These are phyloP conservation scores for Tauraco hartlaubi DNA, from an alignment of 2,797 vertebrate species.

Conservation along the genomic window DNA sequence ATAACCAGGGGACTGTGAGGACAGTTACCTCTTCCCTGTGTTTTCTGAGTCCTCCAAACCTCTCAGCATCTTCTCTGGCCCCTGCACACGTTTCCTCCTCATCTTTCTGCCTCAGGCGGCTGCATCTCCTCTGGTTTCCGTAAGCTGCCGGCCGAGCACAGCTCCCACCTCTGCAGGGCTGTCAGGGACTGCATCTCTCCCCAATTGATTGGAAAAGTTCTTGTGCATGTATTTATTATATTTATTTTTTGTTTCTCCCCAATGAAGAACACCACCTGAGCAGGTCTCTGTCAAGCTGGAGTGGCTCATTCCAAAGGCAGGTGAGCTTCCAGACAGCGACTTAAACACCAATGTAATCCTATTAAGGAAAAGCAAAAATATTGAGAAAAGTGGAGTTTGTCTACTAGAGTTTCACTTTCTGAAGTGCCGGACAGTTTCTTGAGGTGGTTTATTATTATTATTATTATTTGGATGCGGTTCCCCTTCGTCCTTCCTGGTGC, in stretches of 20 bases:
- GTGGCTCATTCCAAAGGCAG: neutral
- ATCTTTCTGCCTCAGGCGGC: neutral
- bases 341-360: neutral
- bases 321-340: neutral
- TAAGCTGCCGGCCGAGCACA: slow-evolving; percentile 23
- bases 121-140: neutral
- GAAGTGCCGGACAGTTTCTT: neutral
- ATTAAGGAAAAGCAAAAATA: neutral
- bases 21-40: rapidly evolving
- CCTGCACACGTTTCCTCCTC: rapidly evolving
- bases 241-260: neutral
- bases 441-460: neutral
- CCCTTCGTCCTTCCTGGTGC: neutral
- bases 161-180: slow-evolving; percentile 4
- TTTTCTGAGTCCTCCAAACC: neutral
- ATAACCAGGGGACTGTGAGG: neutral
- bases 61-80: neutral
- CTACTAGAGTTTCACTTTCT: neutral
- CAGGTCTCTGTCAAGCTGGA: neutral
- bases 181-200: slow-evolving; percentile 30
- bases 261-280: slow-evolving; percentile 47
- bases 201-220: slow-evolving; percentile 63
- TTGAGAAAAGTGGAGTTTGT: rapidly evolving
- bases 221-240: neutral
- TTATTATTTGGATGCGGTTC: rapidly evolving